Evolutionary conservation across 2,888 invertebrate genomes (phyloP), one percentile per base, ranked within the genome.

Genomic region (Laothoe populi): DNA sequence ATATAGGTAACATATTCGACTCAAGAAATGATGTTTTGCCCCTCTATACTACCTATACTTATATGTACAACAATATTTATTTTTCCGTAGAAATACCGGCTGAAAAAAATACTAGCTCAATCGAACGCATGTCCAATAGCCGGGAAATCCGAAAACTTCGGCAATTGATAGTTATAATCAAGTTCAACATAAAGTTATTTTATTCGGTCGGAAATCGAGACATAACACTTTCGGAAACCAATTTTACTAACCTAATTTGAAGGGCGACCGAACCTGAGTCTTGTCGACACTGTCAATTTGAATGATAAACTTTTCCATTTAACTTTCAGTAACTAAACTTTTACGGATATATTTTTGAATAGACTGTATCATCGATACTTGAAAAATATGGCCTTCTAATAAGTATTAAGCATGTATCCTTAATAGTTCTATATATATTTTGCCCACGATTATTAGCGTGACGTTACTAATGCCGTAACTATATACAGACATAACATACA

Each of bases 251-350:
- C 84, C 82, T 78, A 75, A 74, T 79, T 78, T 70, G 71, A 73
- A 61, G 65, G 72, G 66, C 75, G 71, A 66, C 70, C 73, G 66
- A 70, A 68, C 72, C 75, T 71, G 72, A 72, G 77, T 81, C 82
- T 53, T 80, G 82, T 80, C 79, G 76, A 74, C 78, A 81, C 88
- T 87, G 90, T 88, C 92, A 90, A 89, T 91, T 88, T 87, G 81
- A 79, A 81, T 76, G 74, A 71, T 70, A 79, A 92, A 92, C 91
- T 90, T 92, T 91, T 82, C 86, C 86, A 90, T 92, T 92, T 90
- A 91, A 90, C 88, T 91, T 90, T 82, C 66, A 77, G 72, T 73
- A 79, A 76, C 80, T 77, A 72, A 83, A 84, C 82, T 88, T 86
- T 84, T 83, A 78, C 72, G 72, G 78, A 81, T 81, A 84, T 88